Base-by-base conservation (phyloP, 1,140 invertebrate genomes). In the Nasonia vitripennis region DNA sequence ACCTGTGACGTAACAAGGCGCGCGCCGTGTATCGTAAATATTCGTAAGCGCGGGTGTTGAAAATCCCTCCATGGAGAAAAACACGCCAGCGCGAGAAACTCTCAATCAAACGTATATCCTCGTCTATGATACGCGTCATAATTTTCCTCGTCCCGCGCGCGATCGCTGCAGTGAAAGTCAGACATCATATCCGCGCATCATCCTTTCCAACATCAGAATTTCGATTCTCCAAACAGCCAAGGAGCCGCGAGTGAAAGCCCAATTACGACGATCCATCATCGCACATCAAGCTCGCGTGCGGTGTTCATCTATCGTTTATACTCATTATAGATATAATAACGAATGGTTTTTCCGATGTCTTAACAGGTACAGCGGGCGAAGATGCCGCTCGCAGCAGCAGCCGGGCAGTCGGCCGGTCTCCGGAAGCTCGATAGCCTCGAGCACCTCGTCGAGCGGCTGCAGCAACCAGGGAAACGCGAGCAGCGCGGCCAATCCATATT, bases 351-450 rank as follows among this genome's bases (percentile, higher is more conserved):
- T 37, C 34, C 0, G 34, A 75, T 75, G 7, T 0, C 34, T 71
- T 20, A 6, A 62, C 71, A 88, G 87, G 78, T 86, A 87, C 71
- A 78, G 84, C 62, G 81, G 68, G 10, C 84, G 78, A 48, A 45
- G 86, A 20, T 70, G 84, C 55, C 27, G 81, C 87, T 86, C 87
- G 83, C 88, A 90, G 90, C 84, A 89, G 90, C 79, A 89, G 90
- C 91, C 85, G 86, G 86, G 87, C 10, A 88, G 86, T 0, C 91
- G 96, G 86, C 96, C 96, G n/a, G 90, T 97, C 27, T 97, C 97
- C 67, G 96, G 97, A 89, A 97, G 96, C 92, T 85, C 83, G 85
- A 83, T 81, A 45, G 71, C 37, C 48, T 86, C 85, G 45, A 82
- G 79, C 73, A 86, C 79, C 81, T 77, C 71, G 9, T 83, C 71